Evolutionary conservation across 2,113 vertebrate genomes (phyloP), one percentile per base, ranked within the genome.

Genomic region (Lycaon pictus): DNA sequence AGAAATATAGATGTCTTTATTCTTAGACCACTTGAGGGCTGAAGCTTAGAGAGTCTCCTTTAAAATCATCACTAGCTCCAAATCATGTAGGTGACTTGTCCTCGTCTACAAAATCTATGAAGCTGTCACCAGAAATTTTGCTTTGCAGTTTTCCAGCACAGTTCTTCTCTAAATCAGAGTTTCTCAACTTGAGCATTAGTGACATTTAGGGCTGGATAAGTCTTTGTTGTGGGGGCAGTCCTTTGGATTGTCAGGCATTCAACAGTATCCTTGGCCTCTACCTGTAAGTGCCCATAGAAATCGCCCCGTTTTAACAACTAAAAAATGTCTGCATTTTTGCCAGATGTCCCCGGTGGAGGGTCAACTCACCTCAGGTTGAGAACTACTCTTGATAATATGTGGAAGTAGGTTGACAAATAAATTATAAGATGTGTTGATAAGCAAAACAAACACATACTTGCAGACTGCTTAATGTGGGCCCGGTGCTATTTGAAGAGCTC

Each of bases 391-490:
- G 55, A 60, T 82, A 95, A 89, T 35, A 85, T 55, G 3, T 86
- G 69, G 48, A 80, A 58, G n/a, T 43, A 85, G 88, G 92, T 48
- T 69, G 76, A 89, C 35, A 95, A 27, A 88, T 32, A 98, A 32
- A 15, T 92, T 69, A 60, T 76, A 80, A 87, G 97, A 92, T 84
- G n/a, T 93, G 62, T 82, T 86, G 85, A 81, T 72, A 88, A 88
- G 58, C 19, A 69, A 90, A 96, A 35, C 62, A 77, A 77, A 97
- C 94, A 88, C 62, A 96, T 74, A 74, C 23, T 56, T 71, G 56
- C 1, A 25, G 63, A 82, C 4, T 23, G 65, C 35, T 65, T 69
- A 55, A 3, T 13, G 11, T 32, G 29, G 23, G 2, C 62, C 29
- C 37, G 48, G 22, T 19, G 29, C 22, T 51, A 17, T 71, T 89